Evolutionary conservation across 2,888 invertebrate genomes (phyloP).

Genomic region (Drosophila fulvimacula): DNA sequence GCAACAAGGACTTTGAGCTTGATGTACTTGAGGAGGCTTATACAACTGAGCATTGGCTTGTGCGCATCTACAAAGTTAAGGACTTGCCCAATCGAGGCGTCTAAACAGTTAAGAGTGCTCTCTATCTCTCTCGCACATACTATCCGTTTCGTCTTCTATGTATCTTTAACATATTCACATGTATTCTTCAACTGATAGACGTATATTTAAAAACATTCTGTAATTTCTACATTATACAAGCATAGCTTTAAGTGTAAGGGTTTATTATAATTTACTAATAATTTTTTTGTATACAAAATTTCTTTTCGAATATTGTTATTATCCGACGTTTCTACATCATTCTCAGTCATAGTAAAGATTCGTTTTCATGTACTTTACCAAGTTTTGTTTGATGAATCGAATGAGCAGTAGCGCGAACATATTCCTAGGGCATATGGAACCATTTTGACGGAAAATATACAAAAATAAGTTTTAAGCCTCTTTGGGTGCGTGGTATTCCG

Average conservation of each 20-base stretch:
- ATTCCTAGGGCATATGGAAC: constrained; percentile 44
- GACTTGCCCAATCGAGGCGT: constrained; percentile 95
- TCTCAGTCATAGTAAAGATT: constrained; percentile 11
- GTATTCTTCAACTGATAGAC: constrained; percentile 4
- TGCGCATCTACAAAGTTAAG: constrained; percentile 99
- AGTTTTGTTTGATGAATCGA: constrained; percentile 13
- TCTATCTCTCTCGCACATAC: neutral
- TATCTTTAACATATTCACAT: constrained; percentile 35
- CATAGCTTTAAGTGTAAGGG: constrained; percentile 34
- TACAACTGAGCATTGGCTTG: constrained; percentile 99
- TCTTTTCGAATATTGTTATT: constrained; percentile 37
- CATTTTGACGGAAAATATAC: too few species aligned
- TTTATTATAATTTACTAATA: neutral
- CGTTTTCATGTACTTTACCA: constrained; percentile 4
- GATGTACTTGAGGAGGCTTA: constrained; percentile 99
- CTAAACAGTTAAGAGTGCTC: constrained; percentile 85
- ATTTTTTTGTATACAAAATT: constrained; percentile 20
- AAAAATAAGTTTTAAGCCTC: too few species aligned
- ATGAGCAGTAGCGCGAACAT: constrained; percentile 35
- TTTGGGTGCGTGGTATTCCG: too few species aligned
- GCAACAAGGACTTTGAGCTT: constrained; percentile 98
- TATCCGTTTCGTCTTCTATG: neutral
- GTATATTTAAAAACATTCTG: constrained; percentile 23
- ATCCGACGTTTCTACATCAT: constrained; percentile 11
- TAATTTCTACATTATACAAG: too few species aligned